These are phyloP conservation scores for Cyanoderma ruficeps DNA, from an alignment of 2,113 vertebrate genomes.

Conservation along the genomic window DNA sequence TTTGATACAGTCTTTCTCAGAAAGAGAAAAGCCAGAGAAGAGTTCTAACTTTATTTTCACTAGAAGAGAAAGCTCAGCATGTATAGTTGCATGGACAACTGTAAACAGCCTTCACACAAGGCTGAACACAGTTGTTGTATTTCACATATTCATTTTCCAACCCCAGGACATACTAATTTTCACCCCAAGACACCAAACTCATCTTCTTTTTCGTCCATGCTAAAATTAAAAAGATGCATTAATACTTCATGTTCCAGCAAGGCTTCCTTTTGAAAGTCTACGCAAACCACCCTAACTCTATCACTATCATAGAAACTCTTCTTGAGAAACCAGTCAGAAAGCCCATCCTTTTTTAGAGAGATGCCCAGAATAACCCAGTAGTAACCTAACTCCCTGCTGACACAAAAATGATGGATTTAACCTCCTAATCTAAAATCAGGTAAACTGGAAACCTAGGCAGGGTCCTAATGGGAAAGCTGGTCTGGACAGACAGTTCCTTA, in stretches of 20 bases:
- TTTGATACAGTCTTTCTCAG: not conserved
- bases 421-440: not conserved
- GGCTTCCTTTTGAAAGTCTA: not conserved
- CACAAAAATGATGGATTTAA: not conserved
- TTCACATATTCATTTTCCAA: not conserved
- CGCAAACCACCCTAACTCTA: not conserved
- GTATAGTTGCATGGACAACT: not conserved
- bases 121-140: not conserved
- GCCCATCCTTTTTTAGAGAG: not conserved
- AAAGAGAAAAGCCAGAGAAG: not conserved
- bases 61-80: not conserved
- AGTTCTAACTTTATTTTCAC: not conserved
- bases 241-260: not conserved
- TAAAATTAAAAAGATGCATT: not conserved
- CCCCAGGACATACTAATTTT: not conserved
- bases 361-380: not conserved
- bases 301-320: not conserved
- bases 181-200: not conserved
- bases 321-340: not conserved
- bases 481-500: not conserved
- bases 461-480: not conserved
- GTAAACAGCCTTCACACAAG: not conserved
- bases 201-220: not conserved
- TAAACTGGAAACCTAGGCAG: not conserved
- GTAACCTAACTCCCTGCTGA: not conserved